A percentile compares a stretch with the other conserved stretches of the same genome.
These are phyloP conservation scores for Virgularia gustaviana DNA, from an alignment of 92 coral and sea anemone species.

Conservation along the genomic window DNA sequence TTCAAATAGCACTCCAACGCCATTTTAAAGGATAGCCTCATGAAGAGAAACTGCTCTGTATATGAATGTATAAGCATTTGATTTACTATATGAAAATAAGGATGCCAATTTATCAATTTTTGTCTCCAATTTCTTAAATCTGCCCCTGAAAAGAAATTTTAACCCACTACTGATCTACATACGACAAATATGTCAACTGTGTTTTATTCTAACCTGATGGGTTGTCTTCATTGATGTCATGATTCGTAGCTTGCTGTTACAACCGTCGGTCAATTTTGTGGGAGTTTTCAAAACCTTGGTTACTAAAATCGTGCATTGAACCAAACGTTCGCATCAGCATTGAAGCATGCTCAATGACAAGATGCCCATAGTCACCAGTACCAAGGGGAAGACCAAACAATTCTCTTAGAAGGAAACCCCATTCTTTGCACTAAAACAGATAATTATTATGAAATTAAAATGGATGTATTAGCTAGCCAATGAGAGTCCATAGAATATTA, in stretches of 20 bases:
- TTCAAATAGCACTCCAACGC: background rate
- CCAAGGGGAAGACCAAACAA: conserved; percentile 13
- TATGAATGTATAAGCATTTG: too few species aligned
- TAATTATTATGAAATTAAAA: too few species aligned
- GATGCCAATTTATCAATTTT: too few species aligned
- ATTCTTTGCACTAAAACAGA: conserved; percentile 28
- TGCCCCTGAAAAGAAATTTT: too few species aligned
- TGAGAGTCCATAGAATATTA: too few species aligned
- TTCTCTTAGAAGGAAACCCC: conserved; percentile 5
- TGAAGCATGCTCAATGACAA: conserved; percentile 15
- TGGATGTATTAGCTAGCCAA: too few species aligned
- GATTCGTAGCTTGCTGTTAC: conserved; percentile 23
- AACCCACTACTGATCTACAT: too few species aligned
- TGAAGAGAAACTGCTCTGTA: conserved; percentile 1
- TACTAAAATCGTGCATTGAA: conserved; percentile 8
- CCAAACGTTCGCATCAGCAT: conserved; percentile 15
- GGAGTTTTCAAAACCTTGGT: conserved; percentile 14
- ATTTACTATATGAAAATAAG: too few species aligned
- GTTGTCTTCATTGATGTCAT: too few species aligned
- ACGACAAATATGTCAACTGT: too few species aligned
- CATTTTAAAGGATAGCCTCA: background rate
- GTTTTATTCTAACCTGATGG: conserved; percentile 27
- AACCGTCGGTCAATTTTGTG: conserved; percentile 21
- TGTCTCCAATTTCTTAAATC: too few species aligned
- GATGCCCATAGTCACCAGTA: conserved; percentile 12